Evolutionary conservation across 2,888 invertebrate genomes (phyloP).

Genomic region (Cacoxenus indagator): DNA sequence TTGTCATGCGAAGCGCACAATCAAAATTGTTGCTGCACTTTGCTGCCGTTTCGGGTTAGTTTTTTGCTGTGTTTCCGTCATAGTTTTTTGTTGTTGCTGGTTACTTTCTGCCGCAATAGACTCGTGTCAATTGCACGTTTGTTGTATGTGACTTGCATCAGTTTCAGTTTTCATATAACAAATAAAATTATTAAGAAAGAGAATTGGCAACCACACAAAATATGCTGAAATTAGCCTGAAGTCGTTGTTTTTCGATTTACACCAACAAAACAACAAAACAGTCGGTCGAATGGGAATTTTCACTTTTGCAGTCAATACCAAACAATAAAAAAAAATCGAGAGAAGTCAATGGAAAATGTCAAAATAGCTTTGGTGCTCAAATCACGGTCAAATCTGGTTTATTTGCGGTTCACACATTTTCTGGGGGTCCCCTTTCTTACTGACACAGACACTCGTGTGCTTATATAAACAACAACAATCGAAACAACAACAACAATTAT

Average conservation of each 20-base stretch:
- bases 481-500: conserved; percentile 3
- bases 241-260: too few species aligned
- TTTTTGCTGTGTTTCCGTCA: not conserved
- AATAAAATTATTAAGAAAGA: not conserved
- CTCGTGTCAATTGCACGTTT: not conserved
- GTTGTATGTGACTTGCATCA: not conserved
- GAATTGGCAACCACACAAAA: not conserved
- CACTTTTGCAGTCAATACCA: too few species aligned
- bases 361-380: too few species aligned
- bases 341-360: too few species aligned
- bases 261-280: too few species aligned
- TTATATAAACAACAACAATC: not conserved
- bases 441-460: too few species aligned
- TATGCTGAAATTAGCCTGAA: not conserved
- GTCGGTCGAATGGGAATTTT: too few species aligned
- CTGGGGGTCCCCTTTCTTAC: too few species aligned
- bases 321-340: too few species aligned
- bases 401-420: too few species aligned
- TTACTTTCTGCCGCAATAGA: not conserved
- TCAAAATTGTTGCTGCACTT: not conserved
- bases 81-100: not conserved
- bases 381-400: too few species aligned
- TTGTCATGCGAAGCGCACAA: not conserved
- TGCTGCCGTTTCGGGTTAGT: not conserved
- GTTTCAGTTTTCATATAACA: not conserved